Conservation (phyloP, 2,113 vertebrate species). For the Boleophthalmus pectinirostris region DNA sequence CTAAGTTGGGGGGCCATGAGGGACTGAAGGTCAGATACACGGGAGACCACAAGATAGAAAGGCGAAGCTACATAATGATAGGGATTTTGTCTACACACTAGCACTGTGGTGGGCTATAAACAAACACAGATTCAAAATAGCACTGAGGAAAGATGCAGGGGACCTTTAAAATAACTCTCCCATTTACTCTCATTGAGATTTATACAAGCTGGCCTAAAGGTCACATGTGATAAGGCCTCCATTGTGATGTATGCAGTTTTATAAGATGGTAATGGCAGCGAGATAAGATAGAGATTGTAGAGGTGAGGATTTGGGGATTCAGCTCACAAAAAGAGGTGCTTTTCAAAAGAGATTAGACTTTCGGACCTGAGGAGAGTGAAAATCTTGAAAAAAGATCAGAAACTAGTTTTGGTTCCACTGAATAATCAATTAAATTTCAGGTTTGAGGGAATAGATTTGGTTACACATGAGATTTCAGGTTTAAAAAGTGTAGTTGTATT, state of each 20-base stretch:
- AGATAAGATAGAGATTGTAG: not conserved
- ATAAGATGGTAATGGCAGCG: conserved; percentile 27
- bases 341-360: conserved; percentile 47
- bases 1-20: conserved; percentile 32
- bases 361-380: conserved; percentile 31
- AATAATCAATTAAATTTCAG: not conserved
- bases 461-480: not conserved
- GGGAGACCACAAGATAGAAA: conserved; percentile 26
- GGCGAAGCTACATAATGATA: conserved; percentile 11
- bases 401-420: not conserved
- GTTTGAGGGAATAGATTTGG: not conserved
- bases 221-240: conserved; percentile 15
- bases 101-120: conserved; percentile 8
- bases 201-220: conserved; percentile 7
- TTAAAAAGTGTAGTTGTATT: not conserved
- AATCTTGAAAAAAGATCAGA: conserved; percentile 23
- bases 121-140: conserved; percentile 65
- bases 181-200: conserved; percentile 20
- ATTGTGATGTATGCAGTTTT: conserved; percentile 4
- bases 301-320: conserved; percentile 32
- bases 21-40: conserved; percentile 55
- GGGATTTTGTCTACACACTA: conserved; percentile 30
- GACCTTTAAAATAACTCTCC: conserved; percentile 56
- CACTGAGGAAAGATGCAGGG: conserved; percentile 75
- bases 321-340: conserved; percentile 38